Percentiles rank a stretch among this genome's conserved stretches.
phyloP scores from a whole-genome alignment of 2,888 invertebrate species.

The Electrophaes corylata region DNA sequence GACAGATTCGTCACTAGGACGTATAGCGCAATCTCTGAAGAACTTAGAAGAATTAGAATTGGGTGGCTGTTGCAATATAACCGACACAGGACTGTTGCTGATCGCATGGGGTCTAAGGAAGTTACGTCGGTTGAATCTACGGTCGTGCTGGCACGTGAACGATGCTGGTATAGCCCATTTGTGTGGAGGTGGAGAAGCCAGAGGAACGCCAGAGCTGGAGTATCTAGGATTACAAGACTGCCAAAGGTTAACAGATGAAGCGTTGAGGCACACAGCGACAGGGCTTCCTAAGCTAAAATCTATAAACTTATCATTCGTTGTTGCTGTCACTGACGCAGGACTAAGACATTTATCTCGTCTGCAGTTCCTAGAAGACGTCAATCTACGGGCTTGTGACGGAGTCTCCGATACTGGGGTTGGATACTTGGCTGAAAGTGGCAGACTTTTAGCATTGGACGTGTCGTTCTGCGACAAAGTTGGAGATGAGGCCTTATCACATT shows the following conservation, averaged over 20 bases:
- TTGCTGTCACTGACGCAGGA: constrained; percentile 96
- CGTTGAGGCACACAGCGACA: constrained; percentile 92
- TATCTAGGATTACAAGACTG: constrained; percentile 96
- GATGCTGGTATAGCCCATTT: constrained; percentile 95
- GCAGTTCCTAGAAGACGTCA: constrained; percentile 92
- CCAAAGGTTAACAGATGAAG: constrained; percentile 96
- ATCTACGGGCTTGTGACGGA: constrained; percentile 96
- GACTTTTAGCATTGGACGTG: constrained; percentile 93
- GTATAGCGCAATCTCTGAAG: constrained; percentile 93
- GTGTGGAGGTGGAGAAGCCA: constrained; percentile 89
- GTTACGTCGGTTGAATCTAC: constrained; percentile 92
- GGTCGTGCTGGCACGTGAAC: constrained; percentile 96
- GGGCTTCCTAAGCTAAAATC: constrained; percentile 92
- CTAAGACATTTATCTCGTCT: constrained; percentile 94
- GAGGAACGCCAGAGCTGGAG: constrained; percentile 92
- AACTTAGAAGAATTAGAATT: constrained; percentile 94
- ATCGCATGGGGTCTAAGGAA: constrained; percentile 95
- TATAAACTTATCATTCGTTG: constrained; percentile 97
- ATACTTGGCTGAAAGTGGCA: constrained; percentile 94
- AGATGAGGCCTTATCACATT: constrained; percentile 94
- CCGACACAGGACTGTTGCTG: constrained; percentile 93
- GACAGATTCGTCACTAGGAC: constrained; percentile 93
- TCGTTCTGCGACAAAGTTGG: constrained; percentile 98
- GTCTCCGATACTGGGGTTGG: constrained; percentile 96
- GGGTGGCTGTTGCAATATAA: constrained; percentile 96